A percentile compares a stretch with the other conserved stretches of the same genome.
Conservation (phyloP, 2,113 vertebrate species). For the Apistogramma diplotaenia region DNA sequence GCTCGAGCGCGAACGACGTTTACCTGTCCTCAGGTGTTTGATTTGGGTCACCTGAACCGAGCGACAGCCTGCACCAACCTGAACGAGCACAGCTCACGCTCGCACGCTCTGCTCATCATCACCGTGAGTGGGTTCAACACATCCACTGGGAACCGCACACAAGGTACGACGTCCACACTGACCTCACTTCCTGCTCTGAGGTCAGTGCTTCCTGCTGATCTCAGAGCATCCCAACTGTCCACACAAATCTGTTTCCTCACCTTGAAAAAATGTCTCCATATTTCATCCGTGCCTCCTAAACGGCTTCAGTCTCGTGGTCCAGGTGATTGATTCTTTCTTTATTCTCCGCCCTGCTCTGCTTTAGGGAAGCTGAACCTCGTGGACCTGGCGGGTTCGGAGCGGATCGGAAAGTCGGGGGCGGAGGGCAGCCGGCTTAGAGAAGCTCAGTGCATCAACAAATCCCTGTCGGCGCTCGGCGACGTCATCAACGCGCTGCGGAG, state of each 20-base stretch:
- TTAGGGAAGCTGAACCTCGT: slow-evolving; percentile 95
- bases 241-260: too few species aligned
- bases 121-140: slow-evolving; percentile 83
- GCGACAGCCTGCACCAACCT: slow-evolving; percentile 92
- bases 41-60: slow-evolving; percentile 87
- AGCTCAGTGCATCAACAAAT: slow-evolving; percentile 97
- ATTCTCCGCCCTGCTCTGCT: not conserved
- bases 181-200: too few species aligned
- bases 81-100: slow-evolving; percentile 94
- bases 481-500: slow-evolving; percentile 92
- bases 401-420: slow-evolving; percentile 88
- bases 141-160: slow-evolving; percentile 85
- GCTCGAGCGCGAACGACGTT: not conserved
- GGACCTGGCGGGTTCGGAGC: slow-evolving; percentile 93
- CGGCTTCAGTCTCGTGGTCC: not conserved
- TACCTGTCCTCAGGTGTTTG: slow-evolving; percentile 83
- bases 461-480: slow-evolving; percentile 89
- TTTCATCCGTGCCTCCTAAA: too few species aligned
- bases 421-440: slow-evolving; percentile 91
- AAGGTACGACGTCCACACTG: too few species aligned
- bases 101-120: slow-evolving; percentile 91
- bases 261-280: too few species aligned
- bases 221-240: too few species aligned
- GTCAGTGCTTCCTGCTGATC: too few species aligned
- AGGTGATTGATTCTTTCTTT: not conserved